A percentile compares a stretch with the other conserved stretches of the same genome.
These are phyloP conservation scores for Drosophila persimilis DNA, from an alignment of 1,140 invertebrate genomes.

Conservation along the genomic window DNA sequence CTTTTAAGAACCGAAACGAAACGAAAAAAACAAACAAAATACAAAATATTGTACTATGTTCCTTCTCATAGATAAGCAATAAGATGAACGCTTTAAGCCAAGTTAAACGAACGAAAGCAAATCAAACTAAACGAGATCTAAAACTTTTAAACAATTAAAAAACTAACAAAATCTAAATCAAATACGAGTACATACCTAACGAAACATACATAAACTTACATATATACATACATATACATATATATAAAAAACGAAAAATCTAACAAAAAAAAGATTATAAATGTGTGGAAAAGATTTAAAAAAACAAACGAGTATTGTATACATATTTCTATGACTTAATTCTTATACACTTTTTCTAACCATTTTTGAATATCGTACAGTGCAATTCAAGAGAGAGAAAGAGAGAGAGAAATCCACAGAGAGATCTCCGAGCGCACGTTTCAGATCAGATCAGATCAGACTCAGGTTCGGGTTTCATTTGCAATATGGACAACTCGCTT, in stretches of 20 bases:
- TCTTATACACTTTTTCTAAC: constrained; percentile 59
- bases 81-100: constrained; percentile 74
- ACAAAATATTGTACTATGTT: constrained; percentile 72
- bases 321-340: constrained; percentile 53
- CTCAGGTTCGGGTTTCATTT: constrained; percentile 47
- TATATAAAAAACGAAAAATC: constrained; percentile 27
- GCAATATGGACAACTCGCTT: not conserved
- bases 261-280: constrained; percentile 45
- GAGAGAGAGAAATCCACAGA: constrained; percentile 10
- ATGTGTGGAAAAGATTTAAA: constrained; percentile 56
- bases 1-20: constrained; percentile 55
- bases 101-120: constrained; percentile 61
- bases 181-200: constrained; percentile 31
- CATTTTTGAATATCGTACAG: constrained; percentile 48
- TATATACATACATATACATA: constrained; percentile 35
- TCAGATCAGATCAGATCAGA: constrained; percentile 26
- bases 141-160: constrained; percentile 45
- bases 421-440: constrained; percentile 4
- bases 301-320: constrained; percentile 42
- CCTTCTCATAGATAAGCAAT: constrained; percentile 78
- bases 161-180: constrained; percentile 10
- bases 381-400: constrained; percentile 24
- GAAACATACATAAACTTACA: constrained; percentile 41
- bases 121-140: constrained; percentile 70
- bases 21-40: not conserved